Conservation (phyloP, 1,140 invertebrate genomes). For the Proctacanthus coquilletti region DNA sequence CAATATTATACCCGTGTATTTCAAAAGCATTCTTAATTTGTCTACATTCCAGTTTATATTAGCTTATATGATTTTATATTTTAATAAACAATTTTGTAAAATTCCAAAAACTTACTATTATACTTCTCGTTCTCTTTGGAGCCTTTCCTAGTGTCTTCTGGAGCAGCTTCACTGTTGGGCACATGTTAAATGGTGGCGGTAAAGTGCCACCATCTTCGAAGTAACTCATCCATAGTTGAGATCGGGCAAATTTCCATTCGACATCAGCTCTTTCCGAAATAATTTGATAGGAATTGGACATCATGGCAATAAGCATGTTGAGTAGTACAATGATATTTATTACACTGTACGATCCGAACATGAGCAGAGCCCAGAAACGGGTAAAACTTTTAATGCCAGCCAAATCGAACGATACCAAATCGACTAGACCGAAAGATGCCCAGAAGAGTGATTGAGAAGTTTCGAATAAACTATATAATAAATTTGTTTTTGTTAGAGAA, state of each 20-base stretch:
- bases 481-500: slow-evolving; percentile 5
- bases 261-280: slow-evolving; percentile 77
- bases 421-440: slow-evolving; percentile 84
- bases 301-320: slow-evolving; percentile 93
- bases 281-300: slow-evolving; percentile 88
- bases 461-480: slow-evolving; percentile 65
- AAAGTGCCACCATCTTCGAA: slow-evolving; percentile 75
- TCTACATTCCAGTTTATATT: too few relatives aligned
- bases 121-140: slow-evolving; percentile 34
- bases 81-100: too few relatives aligned
- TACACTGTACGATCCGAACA: slow-evolving; percentile 79
- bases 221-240: slow-evolving; percentile 84
- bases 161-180: slow-evolving; percentile 52
- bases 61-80: too few relatives aligned
- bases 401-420: slow-evolving; percentile 70
- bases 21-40: too few relatives aligned
- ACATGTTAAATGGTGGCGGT: slow-evolving; percentile 76
- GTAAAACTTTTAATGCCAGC: slow-evolving; percentile 77
- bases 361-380: slow-evolving; percentile 70
- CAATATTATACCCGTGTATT: too few relatives aligned
- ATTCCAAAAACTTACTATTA: slow-evolving; percentile 40
- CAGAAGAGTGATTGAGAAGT: slow-evolving; percentile 88
- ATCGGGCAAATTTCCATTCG: slow-evolving; percentile 86
- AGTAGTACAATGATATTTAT: slow-evolving; percentile 86
- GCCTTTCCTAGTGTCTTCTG: slow-evolving; percentile 29